Conservation (phyloP, 2,888 invertebrate genomes). For the Drosophila multiciliata region DNA sequence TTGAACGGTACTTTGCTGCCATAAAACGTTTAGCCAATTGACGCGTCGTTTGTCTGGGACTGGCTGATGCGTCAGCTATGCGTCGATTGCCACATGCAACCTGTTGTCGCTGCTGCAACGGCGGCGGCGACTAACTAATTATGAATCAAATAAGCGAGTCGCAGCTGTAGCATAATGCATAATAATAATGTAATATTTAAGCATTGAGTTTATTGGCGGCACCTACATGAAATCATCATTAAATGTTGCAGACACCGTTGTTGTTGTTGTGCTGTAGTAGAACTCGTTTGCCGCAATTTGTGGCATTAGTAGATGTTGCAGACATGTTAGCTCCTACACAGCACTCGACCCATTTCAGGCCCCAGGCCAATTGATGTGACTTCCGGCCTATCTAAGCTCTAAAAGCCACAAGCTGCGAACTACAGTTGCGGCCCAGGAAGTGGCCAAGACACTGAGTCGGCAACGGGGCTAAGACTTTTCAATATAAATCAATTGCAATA, state of each 20-base stretch:
- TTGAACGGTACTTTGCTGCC: slow-evolving; percentile 72
- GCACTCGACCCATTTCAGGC: slow-evolving; percentile 54
- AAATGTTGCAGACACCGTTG: slow-evolving; percentile 53
- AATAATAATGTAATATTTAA: slow-evolving; percentile 77
- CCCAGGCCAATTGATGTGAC: slow-evolving; percentile 72
- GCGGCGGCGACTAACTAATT: slow-evolving; percentile 63
- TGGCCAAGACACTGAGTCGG: slow-evolving; percentile 61
- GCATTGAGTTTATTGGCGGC: slow-evolving; percentile 78
- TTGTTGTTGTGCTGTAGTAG: slow-evolving; percentile 15
- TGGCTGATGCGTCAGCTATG: slow-evolving; percentile 45
- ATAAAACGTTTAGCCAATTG: slow-evolving; percentile 75
- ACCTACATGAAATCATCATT: slow-evolving; percentile 79
- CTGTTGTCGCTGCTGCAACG: slow-evolving; percentile 52
- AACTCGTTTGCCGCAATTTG: slow-evolving; percentile 77
- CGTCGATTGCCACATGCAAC: slow-evolving; percentile 45
- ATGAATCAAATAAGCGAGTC: slow-evolving; percentile 69
- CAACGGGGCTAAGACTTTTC: slow-evolving; percentile 71
- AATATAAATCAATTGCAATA: slow-evolving; percentile 82
- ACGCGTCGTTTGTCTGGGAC: slow-evolving; percentile 37
- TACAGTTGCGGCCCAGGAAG: slow-evolving; percentile 53
- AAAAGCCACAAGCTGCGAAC: slow-evolving; percentile 20
- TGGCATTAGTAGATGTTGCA: slow-evolving; percentile 66
- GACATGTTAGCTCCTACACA: slow-evolving; percentile 65
- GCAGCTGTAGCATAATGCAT: slow-evolving; percentile 51
- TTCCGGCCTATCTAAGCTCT: slow-evolving; percentile 59